These are phyloP conservation scores for Macrobrachium rosenbergii DNA, from an alignment of 1,140 invertebrate genomes.

Conservation along the genomic window DNA sequence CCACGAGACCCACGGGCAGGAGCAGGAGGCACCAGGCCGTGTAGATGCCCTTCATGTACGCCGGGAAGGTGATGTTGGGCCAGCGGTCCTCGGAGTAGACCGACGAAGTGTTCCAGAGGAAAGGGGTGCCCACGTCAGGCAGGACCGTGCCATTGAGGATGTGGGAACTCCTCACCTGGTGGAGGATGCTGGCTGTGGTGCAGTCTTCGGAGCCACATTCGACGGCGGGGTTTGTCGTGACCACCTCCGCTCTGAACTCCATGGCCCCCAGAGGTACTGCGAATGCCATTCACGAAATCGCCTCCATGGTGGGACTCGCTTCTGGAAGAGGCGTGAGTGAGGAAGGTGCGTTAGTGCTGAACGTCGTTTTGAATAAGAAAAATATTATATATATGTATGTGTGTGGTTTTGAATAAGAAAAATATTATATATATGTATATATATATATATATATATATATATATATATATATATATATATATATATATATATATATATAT, in stretches of 20 bases:
- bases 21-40: conserved; percentile 54
- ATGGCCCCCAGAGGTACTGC: not conserved
- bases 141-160: not conserved
- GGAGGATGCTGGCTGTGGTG: not conserved
- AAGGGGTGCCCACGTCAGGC: not conserved
- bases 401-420: not conserved
- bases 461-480: too few species aligned
- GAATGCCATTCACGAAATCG: not conserved
- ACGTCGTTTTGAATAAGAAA: not conserved
- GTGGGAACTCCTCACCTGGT: not conserved
- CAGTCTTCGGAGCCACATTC: not conserved
- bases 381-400: too few species aligned
- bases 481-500: too few species aligned
- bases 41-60: conserved; percentile 54
- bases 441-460: too few species aligned
- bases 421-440: too few species aligned
- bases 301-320: not conserved
- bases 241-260: not conserved
- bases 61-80: conserved; percentile 45
- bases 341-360: too few species aligned
- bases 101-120: not conserved
- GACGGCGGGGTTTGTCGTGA: not conserved
- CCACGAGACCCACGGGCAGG: conserved; percentile 41
- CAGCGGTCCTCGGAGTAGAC: not conserved
- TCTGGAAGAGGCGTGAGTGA: not conserved